Evolutionary conservation across 1,140 invertebrate genomes (phyloP).

Genomic region (Bombus breviceps): DNA sequence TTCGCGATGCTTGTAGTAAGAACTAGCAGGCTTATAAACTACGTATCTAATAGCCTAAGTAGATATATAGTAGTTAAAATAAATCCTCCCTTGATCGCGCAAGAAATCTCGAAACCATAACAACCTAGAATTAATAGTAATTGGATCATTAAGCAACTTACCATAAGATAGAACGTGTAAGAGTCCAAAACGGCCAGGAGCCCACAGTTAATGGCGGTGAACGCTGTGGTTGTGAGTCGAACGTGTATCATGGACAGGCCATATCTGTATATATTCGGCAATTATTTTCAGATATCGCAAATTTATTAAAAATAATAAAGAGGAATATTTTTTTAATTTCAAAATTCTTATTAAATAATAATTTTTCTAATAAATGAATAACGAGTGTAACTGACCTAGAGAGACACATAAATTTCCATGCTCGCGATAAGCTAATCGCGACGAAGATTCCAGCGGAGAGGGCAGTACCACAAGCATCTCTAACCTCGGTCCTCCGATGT

Average conservation of each 20-base stretch:
- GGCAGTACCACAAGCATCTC: conserved; percentile 60
- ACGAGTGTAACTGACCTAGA: conserved; percentile 48
- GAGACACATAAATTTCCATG: conserved; percentile 67
- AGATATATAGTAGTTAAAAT: background rate
- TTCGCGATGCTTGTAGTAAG: background rate
- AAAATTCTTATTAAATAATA: background rate
- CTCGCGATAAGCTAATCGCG: conserved; percentile 62
- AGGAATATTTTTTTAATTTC: background rate
- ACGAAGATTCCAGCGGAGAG: conserved; percentile 65
- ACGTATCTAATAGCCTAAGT: background rate
- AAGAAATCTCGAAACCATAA: background rate
- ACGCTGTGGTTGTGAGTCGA: conserved; percentile 56
- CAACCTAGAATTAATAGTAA: background rate
- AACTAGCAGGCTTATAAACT: background rate
- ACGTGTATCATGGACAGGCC: conserved; percentile 61
- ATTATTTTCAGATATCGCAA: background rate
- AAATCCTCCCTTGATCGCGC: background rate
- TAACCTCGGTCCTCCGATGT: conserved; percentile 69
- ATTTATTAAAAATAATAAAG: conserved; percentile 5
- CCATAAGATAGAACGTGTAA: conserved; percentile 68
- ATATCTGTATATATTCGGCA: conserved; percentile 54
- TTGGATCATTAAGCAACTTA: conserved; percentile 45
- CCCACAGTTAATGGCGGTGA: conserved; percentile 52
- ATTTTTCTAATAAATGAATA: background rate
- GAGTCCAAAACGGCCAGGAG: conserved; percentile 69